Conservation (phyloP, 2,797 vertebrate genomes). For the Cossypha polioptera region DNA sequence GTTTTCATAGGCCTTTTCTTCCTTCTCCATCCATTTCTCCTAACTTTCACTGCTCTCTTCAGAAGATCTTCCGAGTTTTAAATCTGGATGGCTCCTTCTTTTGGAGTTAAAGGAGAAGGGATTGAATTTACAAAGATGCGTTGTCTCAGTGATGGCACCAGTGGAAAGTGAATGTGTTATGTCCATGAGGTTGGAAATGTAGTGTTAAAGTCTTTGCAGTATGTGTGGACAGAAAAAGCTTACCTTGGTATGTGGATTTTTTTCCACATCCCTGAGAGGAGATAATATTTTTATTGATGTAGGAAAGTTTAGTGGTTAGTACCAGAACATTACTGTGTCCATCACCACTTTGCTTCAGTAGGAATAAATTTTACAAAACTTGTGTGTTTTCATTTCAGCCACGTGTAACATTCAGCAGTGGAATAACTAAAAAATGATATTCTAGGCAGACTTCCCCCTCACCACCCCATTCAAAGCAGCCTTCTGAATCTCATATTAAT, state of each 20-base stretch:
- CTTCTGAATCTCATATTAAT: neutral
- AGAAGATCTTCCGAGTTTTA: neutral
- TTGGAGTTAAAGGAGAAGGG: neutral
- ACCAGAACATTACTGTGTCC: neutral
- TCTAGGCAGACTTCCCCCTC: neutral
- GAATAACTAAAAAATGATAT: neutral
- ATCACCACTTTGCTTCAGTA: neutral
- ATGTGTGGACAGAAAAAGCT: neutral
- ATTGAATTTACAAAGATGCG: neutral
- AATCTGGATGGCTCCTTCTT: neutral
- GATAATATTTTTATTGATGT: neutral
- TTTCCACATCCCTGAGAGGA: neutral
- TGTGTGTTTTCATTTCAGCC: neutral
- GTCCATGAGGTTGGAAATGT: neutral
- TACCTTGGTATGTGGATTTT: neutral
- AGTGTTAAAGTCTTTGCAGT: neutral
- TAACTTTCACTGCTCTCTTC: neutral
- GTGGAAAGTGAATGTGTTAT: neutral
- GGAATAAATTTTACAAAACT: neutral
- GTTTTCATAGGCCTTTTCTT: neutral
- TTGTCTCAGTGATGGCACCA: neutral
- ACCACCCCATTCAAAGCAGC: neutral
- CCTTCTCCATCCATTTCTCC: neutral
- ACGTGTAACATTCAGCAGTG: neutral
- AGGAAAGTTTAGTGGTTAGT: neutral